Conservation (phyloP, 2,113 vertebrate species). For the Irena cyanogastra region DNA sequence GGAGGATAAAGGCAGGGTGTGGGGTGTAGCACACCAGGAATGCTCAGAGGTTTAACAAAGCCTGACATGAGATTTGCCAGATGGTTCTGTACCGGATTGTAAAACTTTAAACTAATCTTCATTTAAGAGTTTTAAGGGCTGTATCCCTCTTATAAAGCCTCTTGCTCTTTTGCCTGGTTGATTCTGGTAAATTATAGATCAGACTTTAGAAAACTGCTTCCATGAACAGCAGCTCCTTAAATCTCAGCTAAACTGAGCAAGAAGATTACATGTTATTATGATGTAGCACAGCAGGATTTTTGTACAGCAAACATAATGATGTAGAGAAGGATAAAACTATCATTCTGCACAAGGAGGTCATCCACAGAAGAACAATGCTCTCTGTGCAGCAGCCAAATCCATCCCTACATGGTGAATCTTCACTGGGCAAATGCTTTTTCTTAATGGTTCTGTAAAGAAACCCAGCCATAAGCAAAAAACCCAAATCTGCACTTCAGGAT, state of each 20-base stretch:
- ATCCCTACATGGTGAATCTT: neutral
- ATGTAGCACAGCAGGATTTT: conserved; percentile 73
- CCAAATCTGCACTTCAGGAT: neutral
- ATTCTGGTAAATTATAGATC: conserved; percentile 78
- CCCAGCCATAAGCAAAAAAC: neutral
- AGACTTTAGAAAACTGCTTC: conserved; percentile 72
- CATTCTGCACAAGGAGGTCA: conserved; percentile 69
- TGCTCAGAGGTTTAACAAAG: conserved; percentile 67
- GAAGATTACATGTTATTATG: conserved; percentile 80
- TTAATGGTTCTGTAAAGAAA: conserved; percentile 29
- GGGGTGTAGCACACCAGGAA: neutral
- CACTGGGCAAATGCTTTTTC: neutral
- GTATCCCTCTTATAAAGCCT: conserved; percentile 70
- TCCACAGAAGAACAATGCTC: conserved; percentile 59
- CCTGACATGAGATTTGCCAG: conserved; percentile 68
- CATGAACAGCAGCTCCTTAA: conserved; percentile 71
- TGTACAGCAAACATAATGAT: conserved; percentile 73
- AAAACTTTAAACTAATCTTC: conserved; percentile 79
- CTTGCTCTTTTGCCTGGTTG: conserved; percentile 74
- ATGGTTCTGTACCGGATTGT: conserved; percentile 70
- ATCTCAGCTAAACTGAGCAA: conserved; percentile 77
- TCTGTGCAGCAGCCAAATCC: conserved; percentile 45
- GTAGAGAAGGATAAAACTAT: conserved; percentile 72
- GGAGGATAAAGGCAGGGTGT: neutral
- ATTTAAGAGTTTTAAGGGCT: conserved; percentile 79